Conservation (phyloP, 2,797 vertebrate species). For the Periparus ater region DNA sequence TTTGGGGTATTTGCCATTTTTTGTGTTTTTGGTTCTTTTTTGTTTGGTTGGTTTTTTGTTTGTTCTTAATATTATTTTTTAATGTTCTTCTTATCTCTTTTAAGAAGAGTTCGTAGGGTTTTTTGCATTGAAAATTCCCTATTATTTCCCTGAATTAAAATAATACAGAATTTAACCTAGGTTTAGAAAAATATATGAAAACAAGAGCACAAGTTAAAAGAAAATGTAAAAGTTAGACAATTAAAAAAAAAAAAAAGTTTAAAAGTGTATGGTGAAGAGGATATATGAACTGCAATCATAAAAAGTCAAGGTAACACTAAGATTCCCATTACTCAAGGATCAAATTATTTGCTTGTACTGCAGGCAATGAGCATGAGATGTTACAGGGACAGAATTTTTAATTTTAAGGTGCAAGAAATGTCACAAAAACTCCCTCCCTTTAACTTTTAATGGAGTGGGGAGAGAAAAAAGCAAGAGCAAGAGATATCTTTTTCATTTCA, state of each 20-base stretch:
- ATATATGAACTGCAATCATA: neutral
- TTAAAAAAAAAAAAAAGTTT: neutral
- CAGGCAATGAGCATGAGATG: rapidly evolving
- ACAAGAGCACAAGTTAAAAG: neutral
- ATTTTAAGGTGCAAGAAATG: neutral
- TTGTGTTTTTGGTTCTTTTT: too few relatives aligned
- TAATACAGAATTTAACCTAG: neutral
- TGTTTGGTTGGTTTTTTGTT: neutral
- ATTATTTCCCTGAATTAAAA: neutral
- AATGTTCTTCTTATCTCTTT: neutral
- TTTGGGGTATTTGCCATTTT: too few relatives aligned
- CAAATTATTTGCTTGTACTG: neutral
- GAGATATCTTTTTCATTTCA: neutral
- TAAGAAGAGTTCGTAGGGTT: neutral
- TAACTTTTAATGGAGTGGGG: neutral
- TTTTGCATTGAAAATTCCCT: neutral
- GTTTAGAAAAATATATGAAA: neutral
- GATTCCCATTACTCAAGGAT: neutral
- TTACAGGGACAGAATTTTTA: neutral
- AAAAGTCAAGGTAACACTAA: neutral
- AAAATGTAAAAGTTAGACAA: neutral
- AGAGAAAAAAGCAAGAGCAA: neutral
- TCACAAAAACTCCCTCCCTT: neutral
- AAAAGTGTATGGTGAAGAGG: neutral
- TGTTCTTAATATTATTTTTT: neutral